Evolutionary conservation across 2,113 vertebrate species (phyloP), one percentile per base, ranked within the genome.

Genomic region (Isichthys henryi): DNA sequence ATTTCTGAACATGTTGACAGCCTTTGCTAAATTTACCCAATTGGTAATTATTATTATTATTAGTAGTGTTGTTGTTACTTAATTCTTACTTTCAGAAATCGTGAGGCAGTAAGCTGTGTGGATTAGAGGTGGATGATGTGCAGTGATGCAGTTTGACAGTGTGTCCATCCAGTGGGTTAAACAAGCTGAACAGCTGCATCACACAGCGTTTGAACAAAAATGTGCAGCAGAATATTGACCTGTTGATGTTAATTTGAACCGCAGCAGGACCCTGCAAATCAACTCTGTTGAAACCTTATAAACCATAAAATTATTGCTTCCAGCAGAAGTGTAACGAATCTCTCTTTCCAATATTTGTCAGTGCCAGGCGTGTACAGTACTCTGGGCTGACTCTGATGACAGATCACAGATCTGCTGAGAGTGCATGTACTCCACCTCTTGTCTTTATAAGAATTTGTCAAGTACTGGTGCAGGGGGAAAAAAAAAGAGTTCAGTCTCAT

Each of bases 1-100:
- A 83, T n/a, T n/a, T 39, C 39, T 39, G 39, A 39, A 39, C 39
- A 39, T 2, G 39, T 39, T 39, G 39, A 39, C 39, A 39, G 39
- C 39, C 39, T 39, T 39, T 43, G 89, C 91, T 90, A 92, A 92
- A 92, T 90, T 91, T 92, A 93, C 82, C 52, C 48, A 8, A 90
- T n/a, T n/a, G n/a, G n/a, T n/a, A 6, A 56, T 56, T 0, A 62
- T 62, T 62, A 62, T 62, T n/a, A n/a, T 58, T 58, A 58, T 58
- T 58, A 58, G 56, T 62, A 62, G 23, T 62, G n/a, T 1, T 62
- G 2, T 9, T 62, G 56, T 62, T 58, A 23, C 21, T 58, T 62
- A 10, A 13, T 74, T 77, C 3, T 77, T 77, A 1, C 11, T 70
- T 70, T 31, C 62, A 31, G 62, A 70, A 70, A 31, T 31, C 3